Evolutionary conservation across 1,140 invertebrate genomes (phyloP).

Genomic region (Drosophila persimilis): DNA sequence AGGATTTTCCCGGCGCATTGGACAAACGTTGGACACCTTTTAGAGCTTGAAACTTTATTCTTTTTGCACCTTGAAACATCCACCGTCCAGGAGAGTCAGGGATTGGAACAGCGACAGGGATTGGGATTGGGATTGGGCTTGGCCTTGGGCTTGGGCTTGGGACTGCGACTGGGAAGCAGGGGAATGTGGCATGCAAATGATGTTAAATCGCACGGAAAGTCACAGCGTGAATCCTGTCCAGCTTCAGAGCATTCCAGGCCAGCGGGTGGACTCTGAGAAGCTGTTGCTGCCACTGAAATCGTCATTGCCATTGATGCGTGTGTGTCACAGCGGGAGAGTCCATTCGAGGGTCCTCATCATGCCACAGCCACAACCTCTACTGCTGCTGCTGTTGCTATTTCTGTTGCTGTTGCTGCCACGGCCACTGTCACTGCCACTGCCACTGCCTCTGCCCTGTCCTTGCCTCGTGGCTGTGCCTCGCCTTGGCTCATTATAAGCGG

Average conservation of each 20-base stretch:
- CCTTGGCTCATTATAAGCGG: constrained; percentile 70
- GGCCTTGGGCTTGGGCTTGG: not conserved
- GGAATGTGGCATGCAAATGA: constrained; percentile 45
- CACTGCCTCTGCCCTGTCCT: not conserved
- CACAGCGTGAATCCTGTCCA: constrained; percentile 50
- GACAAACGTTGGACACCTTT: constrained; percentile 39
- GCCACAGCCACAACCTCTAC: no score
- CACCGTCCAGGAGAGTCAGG: not conserved
- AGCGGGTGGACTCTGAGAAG: constrained; percentile 2
- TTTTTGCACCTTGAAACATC: not conserved
- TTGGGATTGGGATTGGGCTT: not conserved
- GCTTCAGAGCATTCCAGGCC: constrained; percentile 8
- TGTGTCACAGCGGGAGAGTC: constrained; percentile 1
- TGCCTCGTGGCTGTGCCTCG: constrained; percentile 39
- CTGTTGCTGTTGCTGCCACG: no score
- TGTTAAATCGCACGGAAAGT: constrained; percentile 57
- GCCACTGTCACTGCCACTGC: not conserved
- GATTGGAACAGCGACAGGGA: no score
- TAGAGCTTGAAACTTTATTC: not conserved
- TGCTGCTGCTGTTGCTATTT: no score
- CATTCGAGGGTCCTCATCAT: constrained; percentile 2
- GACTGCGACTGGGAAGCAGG: no score
- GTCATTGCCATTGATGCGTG: constrained; percentile 36
- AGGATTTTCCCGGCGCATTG: constrained; percentile 3
- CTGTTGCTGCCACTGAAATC: constrained; percentile 8